Conservation (phyloP, 1,140 invertebrate species). For the Zaprionus camerounensis region DNA sequence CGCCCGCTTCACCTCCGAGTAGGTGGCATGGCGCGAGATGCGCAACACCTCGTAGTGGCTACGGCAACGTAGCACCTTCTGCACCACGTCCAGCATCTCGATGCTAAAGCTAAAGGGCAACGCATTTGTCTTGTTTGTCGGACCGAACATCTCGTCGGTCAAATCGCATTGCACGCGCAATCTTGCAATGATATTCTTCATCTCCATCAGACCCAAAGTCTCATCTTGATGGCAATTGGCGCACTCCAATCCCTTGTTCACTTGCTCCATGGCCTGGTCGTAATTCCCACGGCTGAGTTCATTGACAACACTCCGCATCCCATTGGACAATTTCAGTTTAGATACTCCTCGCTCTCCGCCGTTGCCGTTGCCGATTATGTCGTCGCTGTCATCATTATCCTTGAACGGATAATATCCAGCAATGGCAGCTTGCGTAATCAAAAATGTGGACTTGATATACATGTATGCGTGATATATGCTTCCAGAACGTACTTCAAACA, state of each 20-base stretch:
- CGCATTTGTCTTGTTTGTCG: slow-evolving; percentile 53
- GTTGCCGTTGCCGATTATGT: too few relatives aligned
- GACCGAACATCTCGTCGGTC: slow-evolving; percentile 33
- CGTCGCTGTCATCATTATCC: slow-evolving; percentile 1
- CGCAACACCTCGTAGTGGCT: slow-evolving; percentile 99
- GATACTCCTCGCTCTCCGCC: neutral
- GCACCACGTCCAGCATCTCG: slow-evolving; percentile 87
- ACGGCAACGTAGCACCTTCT: slow-evolving; percentile 89
- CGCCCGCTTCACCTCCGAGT: slow-evolving; percentile 97
- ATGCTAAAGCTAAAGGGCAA: slow-evolving; percentile 56
- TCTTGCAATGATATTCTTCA: slow-evolving; percentile 60
- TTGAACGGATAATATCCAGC: slow-evolving; percentile 7
- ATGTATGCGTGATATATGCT: slow-evolving; percentile 10
- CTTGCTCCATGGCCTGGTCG: slow-evolving; percentile 39
- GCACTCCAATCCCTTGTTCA: slow-evolving; percentile 46
- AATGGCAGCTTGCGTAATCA: slow-evolving; percentile 69
- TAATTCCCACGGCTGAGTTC: slow-evolving; percentile 56
- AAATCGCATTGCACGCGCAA: slow-evolving; percentile 41
- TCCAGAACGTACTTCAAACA: slow-evolving; percentile 17
- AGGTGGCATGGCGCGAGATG: slow-evolving; percentile 95
- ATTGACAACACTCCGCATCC: slow-evolving; percentile 10
- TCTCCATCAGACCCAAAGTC: slow-evolving; percentile 51
- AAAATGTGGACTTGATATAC: slow-evolving; percentile 62
- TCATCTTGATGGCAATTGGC: slow-evolving; percentile 25
- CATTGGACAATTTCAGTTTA: neutral